phyloP scores from a whole-genome alignment of 2,888 invertebrate genomes.

The Xylota segnis region DNA sequence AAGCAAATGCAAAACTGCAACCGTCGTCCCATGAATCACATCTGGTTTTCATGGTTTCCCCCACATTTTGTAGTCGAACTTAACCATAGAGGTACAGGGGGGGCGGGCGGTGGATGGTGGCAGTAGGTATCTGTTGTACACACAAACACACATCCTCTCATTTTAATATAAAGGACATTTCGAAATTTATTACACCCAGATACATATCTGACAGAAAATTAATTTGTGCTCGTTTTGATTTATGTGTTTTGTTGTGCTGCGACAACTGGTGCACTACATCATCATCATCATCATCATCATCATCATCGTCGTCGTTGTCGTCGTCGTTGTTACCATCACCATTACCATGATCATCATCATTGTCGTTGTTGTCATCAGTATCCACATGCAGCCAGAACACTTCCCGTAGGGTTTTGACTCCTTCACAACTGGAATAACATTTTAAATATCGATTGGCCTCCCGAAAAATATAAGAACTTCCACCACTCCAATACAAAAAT shows the following conservation, averaged over 20 bases:
- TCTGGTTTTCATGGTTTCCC: slow-evolving; percentile 75
- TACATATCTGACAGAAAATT: slow-evolving; percentile 77
- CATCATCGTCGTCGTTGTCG: slow-evolving; percentile 36
- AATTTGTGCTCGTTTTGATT: slow-evolving; percentile 76
- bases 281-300: slow-evolving; percentile 69
- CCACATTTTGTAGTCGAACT: slow-evolving; percentile 42
- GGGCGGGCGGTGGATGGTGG: neutral
- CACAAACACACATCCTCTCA: slow-evolving; percentile 57
- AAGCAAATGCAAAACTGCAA: slow-evolving; percentile 75
- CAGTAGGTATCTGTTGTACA: slow-evolving; percentile 54
- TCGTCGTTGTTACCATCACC: slow-evolving; percentile 23
- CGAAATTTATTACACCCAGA: slow-evolving; percentile 75
- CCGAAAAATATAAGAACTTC: slow-evolving; percentile 22
- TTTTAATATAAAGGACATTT: slow-evolving; percentile 77
- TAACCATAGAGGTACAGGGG: slow-evolving; percentile 46
- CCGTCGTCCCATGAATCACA: slow-evolving; percentile 75
- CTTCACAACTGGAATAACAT: slow-evolving; percentile 22
- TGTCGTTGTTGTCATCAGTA: slow-evolving; percentile 53
- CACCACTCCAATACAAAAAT: slow-evolving; percentile 35
- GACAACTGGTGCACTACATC: slow-evolving; percentile 75
- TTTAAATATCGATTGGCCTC: slow-evolving; percentile 67
- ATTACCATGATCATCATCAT: slow-evolving; percentile 35
- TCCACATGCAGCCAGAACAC: slow-evolving; percentile 55
- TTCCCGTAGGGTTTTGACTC: slow-evolving; percentile 29
- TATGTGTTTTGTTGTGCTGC: slow-evolving; percentile 75